A percentile compares a stretch with the other conserved stretches of the same genome.
These are phyloP conservation scores for Plectropomus leopardus DNA, from an alignment of 2,113 vertebrate genomes.

Conservation along the genomic window DNA sequence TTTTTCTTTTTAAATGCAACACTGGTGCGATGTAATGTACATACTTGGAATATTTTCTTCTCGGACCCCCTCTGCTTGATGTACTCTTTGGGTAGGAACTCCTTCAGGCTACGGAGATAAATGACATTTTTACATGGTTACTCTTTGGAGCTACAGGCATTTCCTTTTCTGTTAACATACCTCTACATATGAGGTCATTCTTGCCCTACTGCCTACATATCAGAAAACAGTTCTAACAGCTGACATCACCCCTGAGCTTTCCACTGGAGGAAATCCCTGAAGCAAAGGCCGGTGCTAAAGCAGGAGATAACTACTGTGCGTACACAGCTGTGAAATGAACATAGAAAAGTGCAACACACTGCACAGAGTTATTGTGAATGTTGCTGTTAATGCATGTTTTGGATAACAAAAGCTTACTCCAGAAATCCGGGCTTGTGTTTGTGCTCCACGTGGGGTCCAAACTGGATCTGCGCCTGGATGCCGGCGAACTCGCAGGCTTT, in stretches of 20 bases:
- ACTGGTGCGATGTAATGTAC: slow-evolving; percentile 39
- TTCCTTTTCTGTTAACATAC: slow-evolving; percentile 74
- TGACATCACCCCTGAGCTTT: slow-evolving; percentile 72
- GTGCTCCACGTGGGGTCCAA: slow-evolving; percentile 97
- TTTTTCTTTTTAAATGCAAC: slow-evolving; percentile 17
- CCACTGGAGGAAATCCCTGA: slow-evolving; percentile 65
- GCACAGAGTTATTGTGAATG: slow-evolving; percentile 1
- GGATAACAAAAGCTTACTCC: slow-evolving; percentile 88
- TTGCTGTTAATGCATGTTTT: slow-evolving; percentile 29
- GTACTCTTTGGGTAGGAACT: slow-evolving; percentile 89
- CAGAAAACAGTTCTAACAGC: slow-evolving; percentile 73
- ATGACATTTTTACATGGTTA: slow-evolving; percentile 73
- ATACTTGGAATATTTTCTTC: slow-evolving; percentile 89
- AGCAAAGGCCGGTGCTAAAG: slow-evolving; percentile 50
- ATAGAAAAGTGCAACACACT: slow-evolving; percentile 11
- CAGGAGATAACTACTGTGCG: slow-evolving; percentile 38
- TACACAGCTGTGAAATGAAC: slow-evolving; percentile 38
- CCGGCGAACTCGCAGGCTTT: slow-evolving; percentile 98
- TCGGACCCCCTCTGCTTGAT: slow-evolving; percentile 88
- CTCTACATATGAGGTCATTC: slow-evolving; percentile 75
- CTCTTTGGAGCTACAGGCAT: slow-evolving; percentile 57
- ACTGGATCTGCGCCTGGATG: slow-evolving; percentile 99
- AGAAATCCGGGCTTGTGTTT: slow-evolving; percentile 99
- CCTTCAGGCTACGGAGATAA: slow-evolving; percentile 84
- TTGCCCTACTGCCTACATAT: slow-evolving; percentile 64